phyloP scores from a whole-genome alignment of 2,113 vertebrate genomes.

The Edolisoma coerulescens region DNA sequence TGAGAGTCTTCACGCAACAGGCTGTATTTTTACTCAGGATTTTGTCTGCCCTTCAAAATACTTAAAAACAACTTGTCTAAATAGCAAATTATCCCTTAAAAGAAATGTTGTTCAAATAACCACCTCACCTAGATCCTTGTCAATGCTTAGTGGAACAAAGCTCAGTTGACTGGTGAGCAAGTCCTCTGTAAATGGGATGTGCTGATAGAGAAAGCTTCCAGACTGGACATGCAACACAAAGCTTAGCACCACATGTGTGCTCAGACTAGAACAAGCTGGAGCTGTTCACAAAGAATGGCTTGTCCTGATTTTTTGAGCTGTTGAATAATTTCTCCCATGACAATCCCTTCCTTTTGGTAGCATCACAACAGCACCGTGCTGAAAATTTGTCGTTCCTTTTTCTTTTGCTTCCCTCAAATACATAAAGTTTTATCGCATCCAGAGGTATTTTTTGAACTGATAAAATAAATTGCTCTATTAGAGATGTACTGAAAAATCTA shows the following conservation, averaged over 20 bases:
- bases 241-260: not conserved
- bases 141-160: not conserved
- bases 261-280: not conserved
- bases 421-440: accelerated
- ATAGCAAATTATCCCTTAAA: not conserved
- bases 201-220: not conserved
- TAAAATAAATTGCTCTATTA: not conserved
- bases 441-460: not conserved
- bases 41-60: not conserved
- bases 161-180: not conserved
- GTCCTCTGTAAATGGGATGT: not conserved
- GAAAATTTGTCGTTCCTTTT: not conserved
- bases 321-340: not conserved
- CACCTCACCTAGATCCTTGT: not conserved
- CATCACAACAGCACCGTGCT: not conserved
- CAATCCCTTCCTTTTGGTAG: not conserved
- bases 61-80: not conserved
- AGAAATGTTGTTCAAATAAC: not conserved
- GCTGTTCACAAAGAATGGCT: not conserved
- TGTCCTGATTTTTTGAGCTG: not conserved
- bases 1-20: not conserved
- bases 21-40: not conserved
- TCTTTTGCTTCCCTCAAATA: not conserved
- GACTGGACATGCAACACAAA: not conserved
- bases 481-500: not conserved